Conservation (phyloP, 2,888 invertebrate genomes). For the Hydraecia micacea region DNA sequence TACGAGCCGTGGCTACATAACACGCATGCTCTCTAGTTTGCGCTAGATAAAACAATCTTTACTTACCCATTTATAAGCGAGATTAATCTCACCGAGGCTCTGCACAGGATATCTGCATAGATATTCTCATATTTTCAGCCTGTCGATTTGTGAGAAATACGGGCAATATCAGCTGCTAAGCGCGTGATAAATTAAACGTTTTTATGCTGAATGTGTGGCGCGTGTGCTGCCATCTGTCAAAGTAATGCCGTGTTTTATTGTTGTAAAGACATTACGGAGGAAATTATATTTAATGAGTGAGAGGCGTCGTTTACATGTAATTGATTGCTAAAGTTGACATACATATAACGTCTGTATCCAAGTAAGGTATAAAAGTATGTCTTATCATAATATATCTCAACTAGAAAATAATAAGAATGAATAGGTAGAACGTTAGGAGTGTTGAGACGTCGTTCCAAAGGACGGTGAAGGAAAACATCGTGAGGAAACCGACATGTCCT, state of each 20-base stretch:
- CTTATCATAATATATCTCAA: not conserved
- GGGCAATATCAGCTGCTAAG: not conserved
- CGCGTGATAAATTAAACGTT: not conserved
- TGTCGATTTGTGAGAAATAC: slow-evolving; percentile 1
- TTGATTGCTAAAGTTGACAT: no score
- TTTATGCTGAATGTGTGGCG: slow-evolving; percentile 6
- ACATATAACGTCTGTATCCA: not conserved
- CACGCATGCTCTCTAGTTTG: not conserved
- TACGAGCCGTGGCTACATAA: not conserved
- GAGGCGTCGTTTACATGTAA: not conserved
- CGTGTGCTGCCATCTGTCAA: not conserved
- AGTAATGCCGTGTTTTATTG: no score
- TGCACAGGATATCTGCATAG: slow-evolving; percentile 36
- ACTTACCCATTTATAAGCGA: not conserved
- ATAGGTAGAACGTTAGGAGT: not conserved
- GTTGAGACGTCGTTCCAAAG: not conserved
- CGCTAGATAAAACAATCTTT: not conserved
- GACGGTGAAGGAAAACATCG: no score
- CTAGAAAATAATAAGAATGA: not conserved
- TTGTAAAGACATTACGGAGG: no score
- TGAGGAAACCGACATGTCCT: no score
- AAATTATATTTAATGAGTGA: not conserved
- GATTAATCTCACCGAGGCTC: slow-evolving; percentile 1
- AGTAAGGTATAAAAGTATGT: not conserved
- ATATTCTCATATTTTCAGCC: slow-evolving; percentile 4